phyloP scores from a whole-genome alignment of 2,113 vertebrate species.

The Romanogobio albipinnatus region DNA sequence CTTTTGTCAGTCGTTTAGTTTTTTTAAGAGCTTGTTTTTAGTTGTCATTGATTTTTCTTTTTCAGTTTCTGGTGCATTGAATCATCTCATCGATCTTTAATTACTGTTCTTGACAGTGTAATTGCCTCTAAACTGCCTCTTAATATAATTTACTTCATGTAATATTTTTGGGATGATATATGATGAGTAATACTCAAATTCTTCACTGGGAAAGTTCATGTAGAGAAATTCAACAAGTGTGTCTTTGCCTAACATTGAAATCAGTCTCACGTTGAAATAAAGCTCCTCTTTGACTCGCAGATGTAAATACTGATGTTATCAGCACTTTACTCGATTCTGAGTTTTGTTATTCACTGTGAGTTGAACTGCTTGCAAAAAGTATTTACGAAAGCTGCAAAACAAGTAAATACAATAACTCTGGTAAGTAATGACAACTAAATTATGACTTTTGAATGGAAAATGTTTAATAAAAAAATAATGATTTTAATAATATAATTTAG shows the following conservation, averaged over 20 bases:
- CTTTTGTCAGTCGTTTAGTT: neutral
- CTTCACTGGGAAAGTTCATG: slow-evolving; percentile 13
- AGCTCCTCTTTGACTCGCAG: neutral
- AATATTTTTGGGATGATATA: slow-evolving; percentile 44
- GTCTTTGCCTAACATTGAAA: slow-evolving; percentile 8
- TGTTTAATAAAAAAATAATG: slow-evolving; percentile 34
- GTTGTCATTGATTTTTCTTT: neutral
- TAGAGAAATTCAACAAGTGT: neutral
- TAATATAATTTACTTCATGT: slow-evolving; percentile 53
- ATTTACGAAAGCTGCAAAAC: slow-evolving; percentile 22
- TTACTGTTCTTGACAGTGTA: slow-evolving; percentile 72
- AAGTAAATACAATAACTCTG: slow-evolving; percentile 29
- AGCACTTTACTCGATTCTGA: slow-evolving; percentile 35
- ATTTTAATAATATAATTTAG: slow-evolving; percentile 29
- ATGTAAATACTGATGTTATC: slow-evolving; percentile 45
- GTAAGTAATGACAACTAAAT: slow-evolving; percentile 30
- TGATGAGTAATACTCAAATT: slow-evolving; percentile 58
- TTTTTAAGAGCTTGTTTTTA: slow-evolving; percentile 19
- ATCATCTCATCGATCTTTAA: slow-evolving; percentile 69
- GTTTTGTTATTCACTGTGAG: neutral
- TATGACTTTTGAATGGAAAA: slow-evolving; percentile 41
- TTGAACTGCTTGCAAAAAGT: slow-evolving; percentile 24
- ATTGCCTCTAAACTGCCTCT: slow-evolving; percentile 65
- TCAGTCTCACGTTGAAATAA: neutral
- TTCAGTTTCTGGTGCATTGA: neutral